Base-by-base conservation (phyloP, 2,797 vertebrate genomes). In the Valencia hispanica region DNA sequence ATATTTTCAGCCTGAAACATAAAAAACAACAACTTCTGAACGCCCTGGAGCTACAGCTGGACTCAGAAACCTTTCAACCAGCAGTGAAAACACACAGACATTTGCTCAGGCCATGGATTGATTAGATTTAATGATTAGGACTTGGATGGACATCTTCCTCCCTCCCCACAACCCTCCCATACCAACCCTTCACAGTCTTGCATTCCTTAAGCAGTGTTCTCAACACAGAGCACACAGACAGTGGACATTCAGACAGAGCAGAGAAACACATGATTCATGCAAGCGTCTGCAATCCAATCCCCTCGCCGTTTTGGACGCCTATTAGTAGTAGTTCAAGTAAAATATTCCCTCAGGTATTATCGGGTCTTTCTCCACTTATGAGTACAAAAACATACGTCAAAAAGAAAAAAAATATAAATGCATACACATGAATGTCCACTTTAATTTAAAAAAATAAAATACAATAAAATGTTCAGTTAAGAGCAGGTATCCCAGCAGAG, bases 101-200 rank as follows among this genome's bases (percentile, higher is more conserved):
- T 77, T 74, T 57, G 68, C 75, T 92, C 87, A 90, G 89, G 84
- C 83, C 79, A 89, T 84, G 86, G 88, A 88, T 90, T 93, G 91
- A 94, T 93, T 94, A 86, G 91, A 93, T 94, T 94, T 94, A 94
- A 92, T 93, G 88, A 91, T 93, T 93, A 93, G 84, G 89, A 91
- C 86, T 88, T 17, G 6, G 81, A 84, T 85, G 85, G 88, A 92
- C 87, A 88, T 61, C 78, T 72, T 81, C 82, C 68, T 34, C 50
- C 57, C 55, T 50, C 51, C 68, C 36, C 72, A 39, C 36, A 41
- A 36, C 36, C 22, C 36, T 15, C 25, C 65, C 25, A 68, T 43
- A 45, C 59, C 80, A 66, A 79, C 73, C 76, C 75, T 79, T 85
- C 78, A n/a, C n/a, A 86, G 79, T 79, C 79, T 87, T 86, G 88